phyloP scores from a whole-genome alignment of 1,140 invertebrate species.

The Paraescarpia echinospica region DNA sequence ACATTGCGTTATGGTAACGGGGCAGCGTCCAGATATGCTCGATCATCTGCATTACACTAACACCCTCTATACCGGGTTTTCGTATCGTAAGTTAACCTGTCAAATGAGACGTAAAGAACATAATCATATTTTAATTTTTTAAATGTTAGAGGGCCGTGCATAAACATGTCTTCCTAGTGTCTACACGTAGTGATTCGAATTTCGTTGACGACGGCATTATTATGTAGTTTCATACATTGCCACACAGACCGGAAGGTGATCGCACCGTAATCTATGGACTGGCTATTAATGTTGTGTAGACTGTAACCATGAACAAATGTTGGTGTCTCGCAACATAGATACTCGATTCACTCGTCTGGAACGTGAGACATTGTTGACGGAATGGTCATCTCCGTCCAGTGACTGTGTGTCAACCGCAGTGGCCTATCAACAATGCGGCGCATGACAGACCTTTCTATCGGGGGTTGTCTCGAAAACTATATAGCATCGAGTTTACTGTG shows the following conservation, averaged over 20 bases:
- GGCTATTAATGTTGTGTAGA: background rate
- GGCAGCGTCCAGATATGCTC: no score
- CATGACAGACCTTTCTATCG: background rate
- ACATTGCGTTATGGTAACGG: no score
- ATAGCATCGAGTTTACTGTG: background rate
- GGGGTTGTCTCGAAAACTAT: background rate
- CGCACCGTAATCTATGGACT: background rate
- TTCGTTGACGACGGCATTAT: background rate
- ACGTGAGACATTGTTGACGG: background rate
- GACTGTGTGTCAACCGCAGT: no score
- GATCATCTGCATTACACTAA: no score
- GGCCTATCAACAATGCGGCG: background rate
- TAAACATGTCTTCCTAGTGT: no score
- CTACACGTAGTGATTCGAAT: background rate
- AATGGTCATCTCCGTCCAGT: background rate
- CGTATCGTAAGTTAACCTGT: no score
- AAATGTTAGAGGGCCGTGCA: no score
- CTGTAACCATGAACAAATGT: background rate
- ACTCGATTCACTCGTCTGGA: background rate
- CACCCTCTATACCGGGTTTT: no score
- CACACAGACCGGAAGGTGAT: background rate
- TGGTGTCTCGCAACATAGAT: background rate
- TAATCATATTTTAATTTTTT: no score
- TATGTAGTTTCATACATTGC: no score
- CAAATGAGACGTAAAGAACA: no score